Evolutionary conservation across 2,888 invertebrate species (phyloP), one percentile per base, ranked within the genome.

Genomic region (Drosophila suboccidentalis): DNA sequence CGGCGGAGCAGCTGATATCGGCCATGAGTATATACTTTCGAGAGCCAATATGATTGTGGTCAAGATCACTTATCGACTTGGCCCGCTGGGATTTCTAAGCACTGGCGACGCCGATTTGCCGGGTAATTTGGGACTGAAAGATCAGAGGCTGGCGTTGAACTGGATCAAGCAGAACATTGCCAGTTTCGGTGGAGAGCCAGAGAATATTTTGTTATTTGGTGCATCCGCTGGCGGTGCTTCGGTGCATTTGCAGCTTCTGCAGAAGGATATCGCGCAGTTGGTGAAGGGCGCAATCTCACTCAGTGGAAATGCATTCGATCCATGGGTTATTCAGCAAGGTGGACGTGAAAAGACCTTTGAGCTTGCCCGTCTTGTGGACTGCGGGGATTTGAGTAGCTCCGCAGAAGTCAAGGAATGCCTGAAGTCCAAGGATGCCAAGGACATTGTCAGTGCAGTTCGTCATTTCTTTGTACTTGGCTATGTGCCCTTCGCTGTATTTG

Each of bases 71-170:
- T 96, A 96, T 84, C 93, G 96, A 57, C 86, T 96, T 19, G 96
- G 96, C 59, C 95, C 95, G 0, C 88, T 96, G 63, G 96, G 96
- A 62, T 96, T 97, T 91, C 92, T 96, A 4, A 96, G 95, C 87
- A 96, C 59, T 11, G 59, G 50, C 9, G 59, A 59, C 15, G 39
- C 50, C 8, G 10, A 32, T 19, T 19, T 59, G 49, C 59, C 59
- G 1, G 59, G 59, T 3, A 59, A 59, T 10, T 29, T 59, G 11
- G 59, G 59, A 3, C 15, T 59, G 6, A 59, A 59, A 32, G 59
- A 59, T 41, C 59, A 59, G 29, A 49, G 50, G 0, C 26, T 95
- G 75, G 96, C 96, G 0, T 91, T 97, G 44, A 94, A 94, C 79
- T 97, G 96, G 96, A 92, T 96, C 0, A 94, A 95, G 64, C 92